Base-by-base conservation (phyloP, 2,888 invertebrate species). In the Hirudinaria manillensis region DNA sequence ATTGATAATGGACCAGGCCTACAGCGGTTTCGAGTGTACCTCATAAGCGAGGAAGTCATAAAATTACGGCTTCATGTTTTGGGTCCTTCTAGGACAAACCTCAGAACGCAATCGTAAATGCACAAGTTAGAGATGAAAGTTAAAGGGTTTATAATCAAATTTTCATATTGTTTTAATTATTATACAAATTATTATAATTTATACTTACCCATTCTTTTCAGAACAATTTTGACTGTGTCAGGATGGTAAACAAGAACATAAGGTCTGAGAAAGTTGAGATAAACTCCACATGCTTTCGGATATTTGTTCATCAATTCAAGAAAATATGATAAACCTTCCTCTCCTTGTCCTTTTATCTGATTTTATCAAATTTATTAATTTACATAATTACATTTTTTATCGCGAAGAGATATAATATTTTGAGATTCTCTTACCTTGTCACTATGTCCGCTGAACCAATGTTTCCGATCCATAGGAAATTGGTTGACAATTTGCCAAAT, bases 191-290 rank as follows among this genome's bases (percentile, higher is more conserved):
- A 29, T 21, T n/a, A 19, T 19, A 1, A 27, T n/a, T 61, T 61
- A 16, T n/a, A 27, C 61, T 61, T 61, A 16, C 61, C 61, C 7
- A 29, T 27, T 61, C 24, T 19, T 61, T 61, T 61, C 61, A 61
- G 13, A 61, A 61, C 61, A 6, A 29, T 19, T 61, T 61, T 61
- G n/a, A 61, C 61, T 4, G 61, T 61, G 4, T 61, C 61, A 19
- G 61, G 61, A 19, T 61, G 61, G n/a, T 61, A 19, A 29, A 61
- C 61, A 61, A 61, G 13, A 61, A 61, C 61, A n/a, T 61, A 61
- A 27, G 61, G 61, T 61, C 24, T 61, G 10, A 61, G 24, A 61
- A 61, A 61, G 61, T 61, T 61, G 24, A 61, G 24, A 10, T 29
- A 61, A 61, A 61, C 10, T 21, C 61, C 61, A 61, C 24, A 61